A percentile compares a stretch with the other conserved stretches of the same genome.
Conservation (phyloP, 2,888 invertebrate species). For the Portevinia maculata region DNA sequence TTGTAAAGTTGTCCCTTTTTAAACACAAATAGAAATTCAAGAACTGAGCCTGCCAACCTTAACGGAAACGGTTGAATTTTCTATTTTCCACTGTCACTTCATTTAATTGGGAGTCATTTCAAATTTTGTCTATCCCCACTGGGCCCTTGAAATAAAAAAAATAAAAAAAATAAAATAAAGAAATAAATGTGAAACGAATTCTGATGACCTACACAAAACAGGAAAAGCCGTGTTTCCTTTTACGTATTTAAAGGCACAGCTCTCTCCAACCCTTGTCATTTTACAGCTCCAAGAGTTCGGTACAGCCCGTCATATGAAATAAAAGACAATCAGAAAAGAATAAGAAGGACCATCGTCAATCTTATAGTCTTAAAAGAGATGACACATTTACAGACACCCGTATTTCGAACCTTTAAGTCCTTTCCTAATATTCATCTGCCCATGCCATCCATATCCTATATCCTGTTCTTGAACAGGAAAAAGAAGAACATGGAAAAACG, state of each 20-base stretch:
- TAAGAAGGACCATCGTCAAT: slow-evolving; percentile 15
- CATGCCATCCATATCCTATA: not conserved
- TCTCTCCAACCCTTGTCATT: slow-evolving; percentile 57
- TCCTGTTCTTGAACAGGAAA: not conserved
- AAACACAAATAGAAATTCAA: slow-evolving; percentile 25
- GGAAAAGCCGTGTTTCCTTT: slow-evolving; percentile 34
- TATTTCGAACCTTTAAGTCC: slow-evolving; percentile 43
- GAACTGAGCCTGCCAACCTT: slow-evolving; percentile 5
- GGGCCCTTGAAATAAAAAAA: not conserved
- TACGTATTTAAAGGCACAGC: slow-evolving; percentile 45
- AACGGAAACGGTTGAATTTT: slow-evolving; percentile 44
- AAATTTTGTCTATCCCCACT: no score
- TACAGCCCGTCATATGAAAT: slow-evolving; percentile 25
- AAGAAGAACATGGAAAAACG: slow-evolving; percentile 29
- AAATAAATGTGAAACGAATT: slow-evolving; percentile 27
- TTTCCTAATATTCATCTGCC: slow-evolving; percentile 45
- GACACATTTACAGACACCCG: slow-evolving; percentile 30
- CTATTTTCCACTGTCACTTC: slow-evolving; percentile 47
- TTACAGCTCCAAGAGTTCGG: slow-evolving; percentile 17
- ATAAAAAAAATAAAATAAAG: slow-evolving; percentile 14
- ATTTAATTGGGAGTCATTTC: slow-evolving; percentile 54
- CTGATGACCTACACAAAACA: slow-evolving; percentile 41
- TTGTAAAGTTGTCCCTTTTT: not conserved
- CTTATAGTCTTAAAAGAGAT: slow-evolving; percentile 30
- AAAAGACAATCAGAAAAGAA: slow-evolving; percentile 21